phyloP scores from a whole-genome alignment of 1,140 invertebrate species.

The Theocolax elegans region DNA sequence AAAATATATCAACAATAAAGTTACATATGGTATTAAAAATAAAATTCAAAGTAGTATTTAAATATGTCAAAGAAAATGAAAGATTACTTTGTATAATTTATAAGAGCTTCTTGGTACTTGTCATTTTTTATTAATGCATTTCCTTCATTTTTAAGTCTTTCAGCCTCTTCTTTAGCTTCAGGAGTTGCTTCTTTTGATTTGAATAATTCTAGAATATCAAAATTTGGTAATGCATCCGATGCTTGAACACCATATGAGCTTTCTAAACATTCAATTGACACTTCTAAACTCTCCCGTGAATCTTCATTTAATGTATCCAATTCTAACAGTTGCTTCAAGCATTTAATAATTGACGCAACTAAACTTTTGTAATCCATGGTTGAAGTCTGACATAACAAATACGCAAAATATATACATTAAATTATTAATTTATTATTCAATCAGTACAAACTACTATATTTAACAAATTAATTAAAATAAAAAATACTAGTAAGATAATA shows the following conservation, averaged over 20 bases:
- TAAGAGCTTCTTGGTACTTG: conserved; percentile 82
- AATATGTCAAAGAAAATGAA: conserved; percentile 10
- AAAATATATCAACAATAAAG: not conserved
- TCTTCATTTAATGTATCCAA: conserved; percentile 69
- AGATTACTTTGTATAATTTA: conserved; percentile 81
- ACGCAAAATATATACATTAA: no score
- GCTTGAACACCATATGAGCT: conserved; percentile 78
- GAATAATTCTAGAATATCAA: conserved; percentile 66
- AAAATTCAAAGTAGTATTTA: conserved; percentile 2
- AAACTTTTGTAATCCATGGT: conserved; percentile 59
- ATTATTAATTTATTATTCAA: no score
- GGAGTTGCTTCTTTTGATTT: conserved; percentile 65
- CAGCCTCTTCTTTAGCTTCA: conserved; percentile 75
- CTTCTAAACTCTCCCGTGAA: conserved; percentile 83
- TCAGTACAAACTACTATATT: no score
- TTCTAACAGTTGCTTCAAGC: conserved; percentile 63
- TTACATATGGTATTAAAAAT: not conserved
- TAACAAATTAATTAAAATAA: no score
- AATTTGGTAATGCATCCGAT: conserved; percentile 64
- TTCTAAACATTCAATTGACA: conserved; percentile 87
- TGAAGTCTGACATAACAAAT: not conserved
- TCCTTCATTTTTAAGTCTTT: conserved; percentile 84
- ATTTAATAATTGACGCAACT: conserved; percentile 62
- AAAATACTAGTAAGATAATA: no score
- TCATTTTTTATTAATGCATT: conserved; percentile 88